Evolutionary conservation across 1,140 invertebrate genomes (phyloP), one percentile per base, ranked within the genome.

Genomic region (Chlorops oryzae): DNA sequence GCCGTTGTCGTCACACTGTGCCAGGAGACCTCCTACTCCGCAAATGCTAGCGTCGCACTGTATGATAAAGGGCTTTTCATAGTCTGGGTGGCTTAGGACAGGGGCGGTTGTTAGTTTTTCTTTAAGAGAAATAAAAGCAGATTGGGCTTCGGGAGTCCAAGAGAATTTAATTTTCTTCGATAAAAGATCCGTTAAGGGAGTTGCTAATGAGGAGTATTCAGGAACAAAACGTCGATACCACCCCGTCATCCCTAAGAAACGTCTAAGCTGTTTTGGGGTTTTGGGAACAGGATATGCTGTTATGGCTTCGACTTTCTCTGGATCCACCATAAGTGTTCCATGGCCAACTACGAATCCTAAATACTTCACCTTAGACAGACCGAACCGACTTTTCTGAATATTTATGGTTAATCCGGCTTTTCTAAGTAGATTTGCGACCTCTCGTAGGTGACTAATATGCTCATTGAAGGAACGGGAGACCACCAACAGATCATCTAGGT

Each of bases 161-260:
- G n/a, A n/a, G n/a, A n/a, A n/a, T n/a, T n/a, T n/a, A n/a, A n/a
- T n/a, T n/a, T n/a, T n/a, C n/a, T n/a, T n/a, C 12, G 50, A 45
- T 7, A 44, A 18, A 17, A 20, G 34, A 45, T 51, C 42, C 6
- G 50, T 41, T 18, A 51, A 9, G 32, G 21, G 22, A 47, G 39
- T 25, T 27, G 24, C n/a, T 22, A 40, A 3, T n/a, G 13, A 27
- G 38, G 47, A 9, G 44, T 23, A 13, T 43, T 51, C 13, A 28
- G 35, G 6, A 18, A 22, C 39, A 27, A 48, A 23, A 24, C 43
- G 23, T 17, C 43, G 23, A 24, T 4, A 50, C n/a, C 10, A 41
- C 22, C 45, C 45, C n/a, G 45, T 24, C 24, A 22, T 13, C 12
- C 34, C 46, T 7, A 37, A 22, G 13, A 37, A 38, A 1, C 32